Evolutionary conservation across 2,797 vertebrate genomes (phyloP).

Genomic region (Hemitrygon akajei): DNA sequence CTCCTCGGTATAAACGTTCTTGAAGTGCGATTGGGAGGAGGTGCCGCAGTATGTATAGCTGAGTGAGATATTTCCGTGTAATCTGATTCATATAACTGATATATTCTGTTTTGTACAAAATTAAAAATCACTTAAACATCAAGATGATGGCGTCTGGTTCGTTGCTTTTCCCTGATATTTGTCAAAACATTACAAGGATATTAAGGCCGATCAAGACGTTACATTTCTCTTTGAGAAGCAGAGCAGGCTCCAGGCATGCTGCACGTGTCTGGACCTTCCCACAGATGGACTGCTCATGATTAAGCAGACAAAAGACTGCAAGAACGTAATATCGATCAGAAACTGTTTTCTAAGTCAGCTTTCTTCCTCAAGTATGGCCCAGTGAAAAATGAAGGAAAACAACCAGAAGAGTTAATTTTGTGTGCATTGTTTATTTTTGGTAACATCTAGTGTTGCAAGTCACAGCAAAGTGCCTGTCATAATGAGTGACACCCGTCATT

Average conservation of each 20-base stretch:
- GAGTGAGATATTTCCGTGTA: conserved; percentile 28
- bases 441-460: neutral
- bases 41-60: neutral
- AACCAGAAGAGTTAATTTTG: neutral
- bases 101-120: conserved; percentile 36
- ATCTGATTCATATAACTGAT: conserved; percentile 31
- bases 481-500: neutral
- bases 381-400: neutral
- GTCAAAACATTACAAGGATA: neutral
- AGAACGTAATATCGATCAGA: neutral
- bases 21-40: conserved; percentile 9
- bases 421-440: neutral
- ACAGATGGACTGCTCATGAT: neutral
- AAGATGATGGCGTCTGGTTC: neutral
- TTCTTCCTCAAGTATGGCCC: neutral
- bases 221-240: neutral
- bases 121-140: conserved; percentile 20
- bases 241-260: too few species aligned
- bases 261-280: neutral
- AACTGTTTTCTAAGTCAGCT: neutral
- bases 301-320: neutral
- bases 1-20: neutral
- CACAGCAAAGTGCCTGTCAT: neutral
- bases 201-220: neutral
- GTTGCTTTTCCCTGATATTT: neutral